Evolutionary conservation across 2,113 vertebrate species (phyloP).

Genomic region (Silurus glanis): DNA sequence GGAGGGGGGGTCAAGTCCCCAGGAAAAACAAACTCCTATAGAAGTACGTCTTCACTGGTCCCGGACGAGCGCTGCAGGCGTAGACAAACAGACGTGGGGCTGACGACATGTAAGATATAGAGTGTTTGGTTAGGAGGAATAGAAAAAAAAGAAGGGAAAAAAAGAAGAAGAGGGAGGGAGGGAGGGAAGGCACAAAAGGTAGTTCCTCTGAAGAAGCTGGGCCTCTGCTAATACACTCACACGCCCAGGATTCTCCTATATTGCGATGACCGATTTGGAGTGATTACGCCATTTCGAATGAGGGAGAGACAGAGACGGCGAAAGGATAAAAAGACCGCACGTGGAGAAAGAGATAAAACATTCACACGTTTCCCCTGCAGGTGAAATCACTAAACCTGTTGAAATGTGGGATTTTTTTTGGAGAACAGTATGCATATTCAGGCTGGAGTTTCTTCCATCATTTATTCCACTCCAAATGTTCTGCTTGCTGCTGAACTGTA

Average conservation of each 20-base stretch:
- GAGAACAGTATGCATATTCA: background rate
- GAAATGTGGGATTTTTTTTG: slow-evolving; percentile 3
- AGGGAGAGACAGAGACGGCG: background rate
- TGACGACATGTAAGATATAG: slow-evolving; percentile 68
- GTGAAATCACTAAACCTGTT: slow-evolving; percentile 19
- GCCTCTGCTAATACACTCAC: background rate
- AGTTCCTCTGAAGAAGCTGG: slow-evolving; percentile 45
- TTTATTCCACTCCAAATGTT: too few species aligned
- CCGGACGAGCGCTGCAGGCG: slow-evolving; percentile 60
- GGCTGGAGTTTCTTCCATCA: background rate
- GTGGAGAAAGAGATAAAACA: slow-evolving; percentile 34
- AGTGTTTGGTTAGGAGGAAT: slow-evolving; percentile 62
- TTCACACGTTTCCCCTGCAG: background rate
- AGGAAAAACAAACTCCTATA: slow-evolving; percentile 56
- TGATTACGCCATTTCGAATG: slow-evolving; percentile 47
- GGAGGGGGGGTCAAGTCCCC: slow-evolving; percentile 27
- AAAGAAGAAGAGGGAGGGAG: background rate
- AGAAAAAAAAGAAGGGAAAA: background rate
- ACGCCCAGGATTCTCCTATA: slow-evolving; percentile 39
- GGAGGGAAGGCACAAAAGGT: slow-evolving; percentile 41
- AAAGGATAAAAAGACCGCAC: background rate
- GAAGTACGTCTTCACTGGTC: slow-evolving; percentile 56
- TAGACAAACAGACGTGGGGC: slow-evolving; percentile 67
- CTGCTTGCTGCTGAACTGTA: too few species aligned
- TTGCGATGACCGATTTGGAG: slow-evolving; percentile 45